Conservation (phyloP, 1,140 invertebrate genomes). For the Bombus waltoni region DNA sequence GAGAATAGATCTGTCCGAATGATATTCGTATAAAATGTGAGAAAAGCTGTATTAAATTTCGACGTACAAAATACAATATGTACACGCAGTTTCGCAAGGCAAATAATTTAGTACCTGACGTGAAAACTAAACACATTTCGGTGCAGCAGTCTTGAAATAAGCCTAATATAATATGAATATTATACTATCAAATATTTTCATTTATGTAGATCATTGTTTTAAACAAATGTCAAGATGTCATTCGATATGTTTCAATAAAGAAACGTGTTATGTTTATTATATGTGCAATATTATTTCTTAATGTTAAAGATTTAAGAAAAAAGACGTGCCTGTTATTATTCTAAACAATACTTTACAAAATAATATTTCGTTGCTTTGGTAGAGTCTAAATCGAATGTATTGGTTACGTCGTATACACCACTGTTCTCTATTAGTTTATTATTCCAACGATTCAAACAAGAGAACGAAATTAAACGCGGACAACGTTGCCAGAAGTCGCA, state of each 20-base stretch:
- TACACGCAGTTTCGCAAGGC: neutral
- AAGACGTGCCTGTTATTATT: neutral
- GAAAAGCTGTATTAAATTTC: neutral
- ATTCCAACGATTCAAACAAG: no score
- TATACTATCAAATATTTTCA: neutral
- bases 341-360: neutral
- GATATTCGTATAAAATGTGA: constrained; percentile 23
- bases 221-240: neutral
- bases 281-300: neutral
- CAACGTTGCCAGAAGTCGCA: no score
- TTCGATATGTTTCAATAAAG: neutral
- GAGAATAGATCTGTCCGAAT: constrained; percentile 28
- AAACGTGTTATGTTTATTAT: neutral
- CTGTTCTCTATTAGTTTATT: no score
- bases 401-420: no score
- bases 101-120: neutral
- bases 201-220: neutral
- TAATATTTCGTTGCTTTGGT: neutral
- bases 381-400: neutral
- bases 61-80: neutral
- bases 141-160: neutral
- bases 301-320: neutral
- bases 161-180: neutral
- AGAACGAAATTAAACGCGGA: no score
- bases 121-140: neutral